Base-by-base conservation (phyloP, 1,140 invertebrate species). In the Dryas iulia region DNA sequence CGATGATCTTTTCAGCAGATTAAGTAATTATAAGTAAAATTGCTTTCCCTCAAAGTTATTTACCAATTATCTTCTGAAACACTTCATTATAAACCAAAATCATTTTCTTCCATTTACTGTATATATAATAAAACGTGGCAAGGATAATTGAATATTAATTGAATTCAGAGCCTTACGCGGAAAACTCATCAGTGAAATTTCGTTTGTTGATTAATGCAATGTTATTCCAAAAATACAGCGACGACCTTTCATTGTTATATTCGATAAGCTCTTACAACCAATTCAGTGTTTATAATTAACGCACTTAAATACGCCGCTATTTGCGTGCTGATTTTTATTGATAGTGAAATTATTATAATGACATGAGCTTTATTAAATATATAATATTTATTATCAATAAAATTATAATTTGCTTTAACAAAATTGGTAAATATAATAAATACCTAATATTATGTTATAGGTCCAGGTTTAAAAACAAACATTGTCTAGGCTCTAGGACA, bases 61-160 rank as follows among this genome's bases (percentile, higher is more conserved):
- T 5, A 35, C 14, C 5, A 14, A 14, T 35, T 35, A 35, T 35
- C 2, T n/a, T n/a, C n/a, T n/a, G n/a, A n/a, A 1, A 10, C n/a
- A 47, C n/a, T 21, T 21, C 1, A 47, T 47, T 47, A 10, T 8
- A 47, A 18, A 47, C 7, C 14, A 47, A 18, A 21, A 47, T 47
- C 2, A 0, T 21, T 47, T 47, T 10, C 2, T 47, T 21, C 3
- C 10, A 28, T 3, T 31, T 31, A 3, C 1, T 31, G 30, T 21
- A 10, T 18, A 47, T 21, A 21, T 47, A 47, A 8, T 8, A 47
- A 21, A 47, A 21, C 2, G 14, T 1, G 18, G 23, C 30, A 10
- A 18, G n/a, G 35, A 14, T 61, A 61, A 61, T 68, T 31, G 52
- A 61, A 61, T 11, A 53, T 61, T 68, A 61, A 61, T 61, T 62